phyloP scores from a whole-genome alignment of 2,113 vertebrate genomes.

The Pavo muticus region DNA sequence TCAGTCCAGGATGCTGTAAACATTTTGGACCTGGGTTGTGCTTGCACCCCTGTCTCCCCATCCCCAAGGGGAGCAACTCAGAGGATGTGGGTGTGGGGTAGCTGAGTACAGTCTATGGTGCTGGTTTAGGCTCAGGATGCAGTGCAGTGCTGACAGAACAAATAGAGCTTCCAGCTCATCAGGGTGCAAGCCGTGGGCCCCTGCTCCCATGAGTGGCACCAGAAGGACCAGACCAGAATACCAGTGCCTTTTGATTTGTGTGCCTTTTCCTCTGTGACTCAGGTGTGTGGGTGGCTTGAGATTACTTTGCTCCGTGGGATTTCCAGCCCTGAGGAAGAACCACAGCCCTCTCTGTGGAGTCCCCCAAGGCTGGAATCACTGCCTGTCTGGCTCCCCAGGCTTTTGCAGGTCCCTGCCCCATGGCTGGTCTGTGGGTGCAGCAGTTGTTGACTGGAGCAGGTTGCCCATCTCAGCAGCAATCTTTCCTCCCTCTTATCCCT shows the following conservation, averaged over 20 bases:
- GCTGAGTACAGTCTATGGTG: neutral
- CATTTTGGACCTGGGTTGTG: accelerated
- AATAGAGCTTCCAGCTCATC: accelerated
- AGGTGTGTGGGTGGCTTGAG: neutral
- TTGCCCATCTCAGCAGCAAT: neutral
- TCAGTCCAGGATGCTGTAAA: neutral
- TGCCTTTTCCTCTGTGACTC: neutral
- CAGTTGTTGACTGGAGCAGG: neutral
- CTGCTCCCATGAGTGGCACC: neutral
- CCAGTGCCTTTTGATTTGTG: neutral
- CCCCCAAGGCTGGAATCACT: neutral
- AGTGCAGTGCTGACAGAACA: neutral
- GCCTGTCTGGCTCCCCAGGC: neutral
- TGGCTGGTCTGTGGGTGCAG: accelerated
- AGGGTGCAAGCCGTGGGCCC: neutral
- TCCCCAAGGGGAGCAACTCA: neutral
- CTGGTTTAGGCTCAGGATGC: neutral
- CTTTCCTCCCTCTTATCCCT: neutral
- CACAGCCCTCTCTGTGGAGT: accelerated
- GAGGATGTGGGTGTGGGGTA: neutral
- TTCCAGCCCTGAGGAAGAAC: neutral
- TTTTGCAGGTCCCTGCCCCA: neutral
- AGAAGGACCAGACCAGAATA: neutral
- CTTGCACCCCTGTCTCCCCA: neutral
- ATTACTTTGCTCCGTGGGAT: conserved; percentile 22